Percentiles rank a stretch among this genome's conserved stretches.
phyloP scores from a whole-genome alignment of 53 echinoderm and acorn worm genomes.

The Paelopatides confundens region DNA sequence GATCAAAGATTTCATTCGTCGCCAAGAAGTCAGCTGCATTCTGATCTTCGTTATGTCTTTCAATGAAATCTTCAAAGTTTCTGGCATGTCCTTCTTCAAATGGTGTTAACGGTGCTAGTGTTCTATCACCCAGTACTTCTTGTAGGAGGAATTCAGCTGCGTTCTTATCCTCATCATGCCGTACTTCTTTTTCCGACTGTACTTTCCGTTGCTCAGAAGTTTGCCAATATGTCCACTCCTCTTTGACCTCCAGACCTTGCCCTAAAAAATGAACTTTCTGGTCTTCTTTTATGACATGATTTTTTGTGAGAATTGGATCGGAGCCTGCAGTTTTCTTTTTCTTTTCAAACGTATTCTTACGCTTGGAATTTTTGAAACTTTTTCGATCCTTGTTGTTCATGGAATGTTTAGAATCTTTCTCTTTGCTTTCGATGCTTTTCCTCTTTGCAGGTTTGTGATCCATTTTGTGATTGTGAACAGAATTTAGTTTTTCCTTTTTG shows the following conservation, averaged over 20 bases:
- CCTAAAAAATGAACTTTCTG: slow-evolving; percentile 50
- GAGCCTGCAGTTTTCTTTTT: not conserved
- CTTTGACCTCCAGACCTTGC: slow-evolving; percentile 51
- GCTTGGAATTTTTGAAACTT: slow-evolving; percentile 13
- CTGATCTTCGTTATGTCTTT: slow-evolving; percentile 37
- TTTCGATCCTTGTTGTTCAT: slow-evolving; percentile 39
- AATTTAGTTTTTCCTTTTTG: slow-evolving; percentile 22
- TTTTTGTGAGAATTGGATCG: not conserved
- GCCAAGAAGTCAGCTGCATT: slow-evolving; percentile 40
- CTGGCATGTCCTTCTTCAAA: slow-evolving; percentile 35
- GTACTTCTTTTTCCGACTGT: slow-evolving; percentile 38
- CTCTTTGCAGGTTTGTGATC: slow-evolving; percentile 10
- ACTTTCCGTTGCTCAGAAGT: slow-evolving; percentile 42
- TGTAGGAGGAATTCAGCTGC: slow-evolving; percentile 38
- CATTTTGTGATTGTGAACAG: slow-evolving; percentile 27
- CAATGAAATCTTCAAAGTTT: slow-evolving; percentile 22
- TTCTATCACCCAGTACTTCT: slow-evolving; percentile 30
- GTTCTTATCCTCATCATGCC: slow-evolving; percentile 45
- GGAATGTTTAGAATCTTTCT: slow-evolving; percentile 35
- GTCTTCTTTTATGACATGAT: slow-evolving; percentile 43
- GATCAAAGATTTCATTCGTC: slow-evolving; percentile 24
- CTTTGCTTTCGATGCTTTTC: slow-evolving; percentile 11
- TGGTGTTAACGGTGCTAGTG: slow-evolving; percentile 1
- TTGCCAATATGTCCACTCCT: slow-evolving; percentile 54
- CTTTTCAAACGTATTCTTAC: not conserved